Base-by-base conservation (phyloP, 2,797 vertebrate genomes). In the Chelon auratus region DNA sequence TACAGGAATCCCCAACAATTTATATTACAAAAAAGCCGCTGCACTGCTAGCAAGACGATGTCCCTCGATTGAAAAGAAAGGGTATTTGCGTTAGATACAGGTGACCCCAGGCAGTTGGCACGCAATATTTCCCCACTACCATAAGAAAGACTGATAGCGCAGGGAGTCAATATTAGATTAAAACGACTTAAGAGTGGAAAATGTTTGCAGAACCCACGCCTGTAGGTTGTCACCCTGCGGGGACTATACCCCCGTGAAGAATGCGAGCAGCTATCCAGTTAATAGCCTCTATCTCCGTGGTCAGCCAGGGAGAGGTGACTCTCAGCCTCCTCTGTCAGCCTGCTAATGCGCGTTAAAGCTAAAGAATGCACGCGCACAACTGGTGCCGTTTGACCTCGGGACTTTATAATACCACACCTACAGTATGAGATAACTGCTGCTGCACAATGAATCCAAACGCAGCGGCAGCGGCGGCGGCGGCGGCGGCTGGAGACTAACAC, bases 141-240 rank as follows among this genome's bases (percentile, higher is more conserved):
- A 68, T 65, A 56, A 82, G 45, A 64, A 57, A 59, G 66, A 68
- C 66, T 57, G 72, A 70, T 47, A 63, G 48, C 33, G 69, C 20
- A n/a, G 50, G 52, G 61, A 81, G 80, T 81, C 80, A 45, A 77
- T 65, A 64, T 52, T 17, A 71, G 48, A 80, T 68, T 59, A 72
- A 84, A 26, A 83, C 67, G 59, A 69, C 61, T 73, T 66, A 26
- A 79, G 36, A 70, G 61, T 62, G 45, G 42, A 75, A 77, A 56
- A 57, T 77, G 74, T 80, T 78, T 80, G 75, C 69, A 37, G 40
- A 65, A 58, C 62, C 53, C 15, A 30, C 50, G 52, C 53, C 43
- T 53, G 55, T 54, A 50, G 50, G 24, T 26, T 69, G 72, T 72
- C 63, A 36, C 61, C 50, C 58, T 26, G 59, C 62, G 62, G 72